Evolutionary conservation across 2,113 vertebrate species (phyloP), one percentile per base, ranked within the genome.

Genomic region (Mesitornis unicolor): DNA sequence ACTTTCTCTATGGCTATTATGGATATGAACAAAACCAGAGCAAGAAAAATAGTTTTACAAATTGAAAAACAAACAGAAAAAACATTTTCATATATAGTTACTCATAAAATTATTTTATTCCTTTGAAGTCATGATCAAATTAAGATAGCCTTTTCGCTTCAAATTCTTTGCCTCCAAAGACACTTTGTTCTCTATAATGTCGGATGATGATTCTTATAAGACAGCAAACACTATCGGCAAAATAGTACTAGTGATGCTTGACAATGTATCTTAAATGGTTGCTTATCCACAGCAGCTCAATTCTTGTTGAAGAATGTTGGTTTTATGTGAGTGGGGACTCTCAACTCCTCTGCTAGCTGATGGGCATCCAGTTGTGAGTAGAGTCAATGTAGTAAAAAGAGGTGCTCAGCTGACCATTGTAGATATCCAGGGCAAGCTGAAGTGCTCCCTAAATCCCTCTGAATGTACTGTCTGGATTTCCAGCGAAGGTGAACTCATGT

Each of bases 171-270:
- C 48, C 13, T 87, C 21, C 13, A n/a, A 54, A n/a, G n/a, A 38
- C 29, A 36, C 17, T 63, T 81, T n/a, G 16, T 19, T 87, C 28
- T 81, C 8, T 33, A 7, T 26, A 64, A 61, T 4, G 36, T 1
- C 15, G 6, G 35, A 40, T 56, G 21, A n/a, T 35, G 38, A 5
- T 38, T 68, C 35, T 64, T 48, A n/a, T 17, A 61, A 42, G 43
- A 35, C 26, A 54, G 21, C 17, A 63, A 64, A 74, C 0, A 0
- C 2, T 3, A 50, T 54, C 18, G 25, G 17, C 8, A 70, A 50
- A 82, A 51, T 9, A 47, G 4, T 63, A 50, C 42, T 20, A 13
- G 19, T 26, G 20, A 53, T 68, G 16, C 6, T 36, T 67, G 9
- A 74, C 16, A 54, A 33, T 4, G 11, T 74, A 17, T 78, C 83